phyloP scores from a whole-genome alignment of 1,140 invertebrate genomes.

The Hypothenemus hampei region DNA sequence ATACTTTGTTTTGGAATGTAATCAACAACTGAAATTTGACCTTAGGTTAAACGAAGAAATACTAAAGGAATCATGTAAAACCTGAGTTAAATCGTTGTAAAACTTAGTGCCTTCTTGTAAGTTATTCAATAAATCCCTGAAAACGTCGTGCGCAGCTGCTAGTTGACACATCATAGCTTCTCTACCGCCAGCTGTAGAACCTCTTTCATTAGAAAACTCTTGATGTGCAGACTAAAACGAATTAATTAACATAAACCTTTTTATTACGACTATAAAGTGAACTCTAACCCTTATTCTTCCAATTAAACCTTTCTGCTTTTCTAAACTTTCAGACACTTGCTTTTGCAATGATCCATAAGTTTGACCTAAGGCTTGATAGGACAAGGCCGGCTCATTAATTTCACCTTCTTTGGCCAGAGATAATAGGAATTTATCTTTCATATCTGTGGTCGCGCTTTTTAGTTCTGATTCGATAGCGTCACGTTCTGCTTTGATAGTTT shows the following conservation, averaged over 20 bases:
- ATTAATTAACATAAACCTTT: neutral
- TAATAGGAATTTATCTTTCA: slow-evolving; percentile 76
- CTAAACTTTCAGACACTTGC: slow-evolving; percentile 71
- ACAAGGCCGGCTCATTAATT: slow-evolving; percentile 81
- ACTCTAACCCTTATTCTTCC: slow-evolving; percentile 64
- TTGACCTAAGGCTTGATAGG: slow-evolving; percentile 69
- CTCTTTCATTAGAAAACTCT: slow-evolving; percentile 69
- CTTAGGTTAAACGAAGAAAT: no score
- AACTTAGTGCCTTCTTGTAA: slow-evolving; percentile 95
- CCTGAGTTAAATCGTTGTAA: slow-evolving; percentile 94
- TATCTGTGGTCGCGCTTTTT: slow-evolving; percentile 76
- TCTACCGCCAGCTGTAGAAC: slow-evolving; percentile 59
- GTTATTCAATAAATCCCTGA: slow-evolving; percentile 84
- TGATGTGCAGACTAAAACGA: slow-evolving; percentile 58
- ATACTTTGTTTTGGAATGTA: slow-evolving; percentile 95
- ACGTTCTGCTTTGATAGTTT: slow-evolving; percentile 81
- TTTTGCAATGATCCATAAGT: slow-evolving; percentile 78
- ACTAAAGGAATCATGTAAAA: no score
- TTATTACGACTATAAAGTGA: slow-evolving; percentile 4
- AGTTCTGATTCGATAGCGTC: slow-evolving; percentile 85
- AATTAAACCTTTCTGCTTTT: slow-evolving; percentile 73
- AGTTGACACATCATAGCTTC: slow-evolving; percentile 81
- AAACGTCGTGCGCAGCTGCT: slow-evolving; percentile 86
- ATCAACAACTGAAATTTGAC: slow-evolving; percentile 79
- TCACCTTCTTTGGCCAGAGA: slow-evolving; percentile 79